A percentile compares a stretch with the other conserved stretches of the same genome.
Evolutionary conservation across 2,113 vertebrate species (phyloP).

Genomic region (Hippocampus mohnikei): DNA sequence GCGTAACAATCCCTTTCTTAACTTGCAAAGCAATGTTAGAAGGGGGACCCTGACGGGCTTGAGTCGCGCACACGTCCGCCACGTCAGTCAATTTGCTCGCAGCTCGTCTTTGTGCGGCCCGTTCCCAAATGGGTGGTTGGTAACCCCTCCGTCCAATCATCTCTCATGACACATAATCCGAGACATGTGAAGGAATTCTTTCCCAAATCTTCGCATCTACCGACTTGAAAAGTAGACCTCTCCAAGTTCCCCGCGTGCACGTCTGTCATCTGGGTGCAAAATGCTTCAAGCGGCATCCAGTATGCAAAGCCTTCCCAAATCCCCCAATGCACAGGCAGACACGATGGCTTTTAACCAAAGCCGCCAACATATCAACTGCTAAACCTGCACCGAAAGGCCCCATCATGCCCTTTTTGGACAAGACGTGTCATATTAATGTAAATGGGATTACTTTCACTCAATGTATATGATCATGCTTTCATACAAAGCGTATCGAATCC

Average conservation of each 20-base stretch:
- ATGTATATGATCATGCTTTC: slow-evolving; percentile 32
- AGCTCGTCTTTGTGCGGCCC: no score
- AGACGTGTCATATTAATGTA: slow-evolving; percentile 40
- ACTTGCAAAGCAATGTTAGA: no score
- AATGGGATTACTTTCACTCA: slow-evolving; percentile 53
- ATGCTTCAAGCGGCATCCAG: slow-evolving; percentile 42
- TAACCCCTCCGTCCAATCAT: not conserved
- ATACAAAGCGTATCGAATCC: slow-evolving; percentile 11
- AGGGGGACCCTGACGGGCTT: no score
- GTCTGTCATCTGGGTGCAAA: slow-evolving; percentile 24
- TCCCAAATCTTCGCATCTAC: not conserved
- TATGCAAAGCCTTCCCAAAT: slow-evolving; percentile 59
- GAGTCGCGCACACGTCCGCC: no score
- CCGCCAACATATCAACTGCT: slow-evolving; percentile 64
- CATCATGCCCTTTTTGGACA: slow-evolving; percentile 64
- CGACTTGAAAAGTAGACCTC: slow-evolving; percentile 11
- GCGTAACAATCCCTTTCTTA: no score
- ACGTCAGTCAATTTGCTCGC: no score
- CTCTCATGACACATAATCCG: slow-evolving; percentile 28
- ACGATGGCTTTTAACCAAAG: slow-evolving; percentile 66
- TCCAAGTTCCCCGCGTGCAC: slow-evolving; percentile 18
- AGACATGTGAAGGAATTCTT: slow-evolving; percentile 9
- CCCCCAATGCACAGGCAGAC: slow-evolving; percentile 48
- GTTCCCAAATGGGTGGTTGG: no score
- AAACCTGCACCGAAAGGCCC: slow-evolving; percentile 65